Conservation (phyloP, 2,888 invertebrate genomes). For the Ctena decussata region DNA sequence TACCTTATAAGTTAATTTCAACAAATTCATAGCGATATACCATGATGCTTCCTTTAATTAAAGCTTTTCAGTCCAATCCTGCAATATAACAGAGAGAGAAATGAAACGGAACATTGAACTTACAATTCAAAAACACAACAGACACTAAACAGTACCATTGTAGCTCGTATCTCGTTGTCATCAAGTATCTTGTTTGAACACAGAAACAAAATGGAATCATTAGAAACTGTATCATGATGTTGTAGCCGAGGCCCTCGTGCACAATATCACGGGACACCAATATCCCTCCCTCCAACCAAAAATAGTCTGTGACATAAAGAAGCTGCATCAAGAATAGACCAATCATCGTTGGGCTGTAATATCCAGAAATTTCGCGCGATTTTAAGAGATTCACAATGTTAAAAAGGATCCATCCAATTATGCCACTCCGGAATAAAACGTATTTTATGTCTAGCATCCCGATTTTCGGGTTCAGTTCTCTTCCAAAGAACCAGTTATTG, state of each 20-base stretch:
- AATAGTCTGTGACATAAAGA: constrained; percentile 63
- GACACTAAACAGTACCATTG: constrained; percentile 8
- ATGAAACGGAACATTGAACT: neutral
- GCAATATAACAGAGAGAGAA: too few relatives aligned
- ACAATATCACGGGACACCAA: constrained; percentile 68
- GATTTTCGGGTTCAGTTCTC: constrained; percentile 62
- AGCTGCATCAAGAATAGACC: constrained; percentile 46
- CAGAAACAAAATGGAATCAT: constrained; percentile 69
- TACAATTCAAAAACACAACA: constrained; percentile 45
- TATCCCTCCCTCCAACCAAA: constrained; percentile 64
- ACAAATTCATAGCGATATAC: too few relatives aligned
- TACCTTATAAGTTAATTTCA: too few relatives aligned
- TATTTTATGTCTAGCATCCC: constrained; percentile 61
- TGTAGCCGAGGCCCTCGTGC: constrained; percentile 65
- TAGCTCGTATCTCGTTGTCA: constrained; percentile 32
- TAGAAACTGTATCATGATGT: constrained; percentile 59
- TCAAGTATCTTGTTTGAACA: constrained; percentile 63
- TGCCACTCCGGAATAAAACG: constrained; percentile 62
- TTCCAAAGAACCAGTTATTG: constrained; percentile 68
- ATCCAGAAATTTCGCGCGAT: constrained; percentile 12
- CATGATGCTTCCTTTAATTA: too few relatives aligned
- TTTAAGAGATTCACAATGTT: constrained; percentile 52
- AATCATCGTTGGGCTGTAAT: constrained; percentile 30
- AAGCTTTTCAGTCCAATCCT: too few relatives aligned
- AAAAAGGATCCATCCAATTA: constrained; percentile 67